These are phyloP conservation scores for Styela plicata DNA, from an alignment of 23 tunicate genomes.

Conservation along the genomic window DNA sequence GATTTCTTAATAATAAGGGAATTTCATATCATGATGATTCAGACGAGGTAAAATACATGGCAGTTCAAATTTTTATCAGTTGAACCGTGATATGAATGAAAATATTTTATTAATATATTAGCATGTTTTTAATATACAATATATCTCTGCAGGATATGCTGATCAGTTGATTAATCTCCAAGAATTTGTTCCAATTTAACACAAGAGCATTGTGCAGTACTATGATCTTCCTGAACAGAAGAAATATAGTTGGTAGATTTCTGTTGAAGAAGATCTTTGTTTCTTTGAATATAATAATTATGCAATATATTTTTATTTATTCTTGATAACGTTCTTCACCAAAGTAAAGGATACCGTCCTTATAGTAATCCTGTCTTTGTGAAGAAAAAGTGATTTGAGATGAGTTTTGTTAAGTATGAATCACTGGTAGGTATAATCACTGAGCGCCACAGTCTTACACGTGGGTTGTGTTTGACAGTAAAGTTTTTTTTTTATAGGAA, in stretches of 20 bases:
- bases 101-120: too few relatives aligned
- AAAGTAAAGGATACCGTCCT: not conserved
- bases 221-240: not conserved
- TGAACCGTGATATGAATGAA: too few relatives aligned
- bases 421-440: too few relatives aligned
- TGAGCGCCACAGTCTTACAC: too few relatives aligned
- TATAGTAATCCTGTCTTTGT: not conserved
- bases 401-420: too few relatives aligned
- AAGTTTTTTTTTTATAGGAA: too few relatives aligned
- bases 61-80: too few relatives aligned
- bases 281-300: too few relatives aligned
- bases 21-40: slow-evolving; percentile 86
- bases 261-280: not conserved
- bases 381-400: too few relatives aligned
- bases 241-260: not conserved
- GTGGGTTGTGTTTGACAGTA: too few relatives aligned
- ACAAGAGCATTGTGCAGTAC: not conserved
- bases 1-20: not conserved
- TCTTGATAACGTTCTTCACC: not conserved
- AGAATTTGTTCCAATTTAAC: not conserved
- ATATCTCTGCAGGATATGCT: not conserved
- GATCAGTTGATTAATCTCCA: not conserved
- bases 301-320: not conserved
- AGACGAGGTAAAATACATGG: slow-evolving; percentile 78
- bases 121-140: too few relatives aligned